These are phyloP conservation scores for pig (Sus scrofa) DNA, from an alignment of 2,113 vertebrate species.

Conservation along the genomic window DNA sequence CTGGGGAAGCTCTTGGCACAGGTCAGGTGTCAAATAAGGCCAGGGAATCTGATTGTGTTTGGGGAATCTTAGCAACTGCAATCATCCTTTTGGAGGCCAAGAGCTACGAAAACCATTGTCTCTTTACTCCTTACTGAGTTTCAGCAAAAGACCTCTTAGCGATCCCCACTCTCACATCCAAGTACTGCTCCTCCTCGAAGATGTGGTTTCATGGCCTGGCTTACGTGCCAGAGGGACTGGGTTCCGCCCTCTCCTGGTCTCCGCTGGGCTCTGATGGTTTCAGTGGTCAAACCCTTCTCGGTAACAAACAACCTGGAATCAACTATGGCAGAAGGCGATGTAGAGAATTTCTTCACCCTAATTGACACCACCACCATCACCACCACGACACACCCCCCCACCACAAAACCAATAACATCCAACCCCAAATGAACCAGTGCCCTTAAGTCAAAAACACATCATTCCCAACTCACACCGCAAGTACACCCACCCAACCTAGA, in stretches of 20 bases:
- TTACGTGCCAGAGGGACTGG: rapidly evolving
- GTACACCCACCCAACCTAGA: neutral
- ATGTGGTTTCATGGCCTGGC: neutral
- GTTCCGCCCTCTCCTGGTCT: neutral
- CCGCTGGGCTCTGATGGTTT: neutral
- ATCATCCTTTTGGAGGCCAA: neutral
- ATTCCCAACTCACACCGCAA: neutral
- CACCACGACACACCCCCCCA: too few relatives aligned
- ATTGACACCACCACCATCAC: too few relatives aligned
- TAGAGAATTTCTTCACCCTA: neutral
- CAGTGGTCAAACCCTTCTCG: neutral
- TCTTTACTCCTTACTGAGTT: neutral
- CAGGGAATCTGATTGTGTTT: neutral
- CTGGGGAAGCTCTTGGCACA: rapidly evolving
- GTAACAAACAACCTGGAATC: neutral
- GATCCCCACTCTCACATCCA: neutral
- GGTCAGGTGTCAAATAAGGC: neutral
- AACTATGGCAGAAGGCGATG: neutral
- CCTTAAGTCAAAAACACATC: neutral
- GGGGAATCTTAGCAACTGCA: neutral
- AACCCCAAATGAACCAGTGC: neutral
- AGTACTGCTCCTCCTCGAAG: too few relatives aligned
- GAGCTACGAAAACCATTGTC: neutral
- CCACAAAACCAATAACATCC: neutral
- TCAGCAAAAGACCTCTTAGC: neutral